Evolutionary conservation across 2,888 invertebrate species (phyloP).

Genomic region (Sympetrum striolatum): DNA sequence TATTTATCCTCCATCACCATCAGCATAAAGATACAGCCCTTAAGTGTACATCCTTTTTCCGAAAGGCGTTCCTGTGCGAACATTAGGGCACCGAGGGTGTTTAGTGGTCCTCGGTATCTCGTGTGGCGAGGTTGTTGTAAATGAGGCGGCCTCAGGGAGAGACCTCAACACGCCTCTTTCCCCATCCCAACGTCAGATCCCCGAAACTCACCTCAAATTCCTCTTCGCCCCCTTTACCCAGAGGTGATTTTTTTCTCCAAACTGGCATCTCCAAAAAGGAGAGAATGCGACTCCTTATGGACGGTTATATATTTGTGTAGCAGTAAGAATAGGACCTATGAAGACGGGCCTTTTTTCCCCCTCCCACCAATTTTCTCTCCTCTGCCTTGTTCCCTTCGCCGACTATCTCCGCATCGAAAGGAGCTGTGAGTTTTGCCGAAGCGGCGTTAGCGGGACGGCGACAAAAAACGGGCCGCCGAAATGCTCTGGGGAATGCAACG

Average conservation of each 20-base stretch:
- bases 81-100: conserved; percentile 37
- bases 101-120: neutral
- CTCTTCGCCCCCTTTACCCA: neutral
- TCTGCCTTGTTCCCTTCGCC: neutral
- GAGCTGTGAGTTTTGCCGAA: neutral
- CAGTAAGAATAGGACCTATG: neutral
- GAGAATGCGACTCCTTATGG: neutral
- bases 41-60: neutral
- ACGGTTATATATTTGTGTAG: neutral
- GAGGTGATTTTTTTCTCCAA: neutral
- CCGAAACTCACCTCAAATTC: neutral
- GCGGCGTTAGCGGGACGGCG: neutral
- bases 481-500: neutral
- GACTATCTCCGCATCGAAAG: neutral
- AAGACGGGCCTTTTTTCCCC: neutral
- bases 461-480: neutral
- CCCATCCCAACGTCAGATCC: neutral
- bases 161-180: neutral
- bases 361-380: neutral
- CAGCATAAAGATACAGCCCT: conserved; percentile 33
- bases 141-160: neutral
- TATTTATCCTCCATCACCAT: conserved; percentile 41
- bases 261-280: neutral
- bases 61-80: conserved; percentile 24
- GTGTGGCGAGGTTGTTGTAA: neutral